phyloP scores from a whole-genome alignment of 2,113 vertebrate genomes.

The Pelodiscus sinensis region DNA sequence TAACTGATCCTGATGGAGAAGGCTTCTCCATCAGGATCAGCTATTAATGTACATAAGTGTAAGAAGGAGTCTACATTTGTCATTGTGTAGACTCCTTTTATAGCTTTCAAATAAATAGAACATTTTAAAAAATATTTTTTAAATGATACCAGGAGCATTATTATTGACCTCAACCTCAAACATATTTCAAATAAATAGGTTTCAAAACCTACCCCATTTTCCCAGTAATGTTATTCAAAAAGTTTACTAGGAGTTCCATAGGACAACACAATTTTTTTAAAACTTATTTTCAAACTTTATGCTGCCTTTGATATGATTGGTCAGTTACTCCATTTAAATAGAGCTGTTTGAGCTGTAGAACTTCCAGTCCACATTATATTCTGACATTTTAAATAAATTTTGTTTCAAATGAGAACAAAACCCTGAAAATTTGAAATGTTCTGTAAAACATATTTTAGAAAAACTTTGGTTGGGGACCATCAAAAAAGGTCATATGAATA shows the following conservation, averaged over 20 bases:
- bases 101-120: not conserved
- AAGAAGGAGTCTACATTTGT: not conserved
- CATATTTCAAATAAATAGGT: not conserved
- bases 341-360: not conserved
- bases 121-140: not conserved
- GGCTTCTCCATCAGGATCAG: not conserved
- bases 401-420: not conserved
- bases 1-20: not conserved
- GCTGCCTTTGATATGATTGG: not conserved
- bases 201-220: not conserved
- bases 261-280: not conserved
- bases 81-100: not conserved
- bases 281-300: not conserved
- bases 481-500: not conserved
- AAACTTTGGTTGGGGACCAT: not conserved
- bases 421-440: not conserved
- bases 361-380: not conserved
- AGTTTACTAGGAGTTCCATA: not conserved
- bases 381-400: not conserved
- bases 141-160: not conserved
- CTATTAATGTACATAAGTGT: too few relatives aligned
- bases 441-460: not conserved
- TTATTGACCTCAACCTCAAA: not conserved
- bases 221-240: not conserved
- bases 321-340: not conserved